Percentiles rank a stretch among this genome's conserved stretches.
Conservation (phyloP, 2,113 vertebrate genomes). For the Prionailurus bengalensis region DNA sequence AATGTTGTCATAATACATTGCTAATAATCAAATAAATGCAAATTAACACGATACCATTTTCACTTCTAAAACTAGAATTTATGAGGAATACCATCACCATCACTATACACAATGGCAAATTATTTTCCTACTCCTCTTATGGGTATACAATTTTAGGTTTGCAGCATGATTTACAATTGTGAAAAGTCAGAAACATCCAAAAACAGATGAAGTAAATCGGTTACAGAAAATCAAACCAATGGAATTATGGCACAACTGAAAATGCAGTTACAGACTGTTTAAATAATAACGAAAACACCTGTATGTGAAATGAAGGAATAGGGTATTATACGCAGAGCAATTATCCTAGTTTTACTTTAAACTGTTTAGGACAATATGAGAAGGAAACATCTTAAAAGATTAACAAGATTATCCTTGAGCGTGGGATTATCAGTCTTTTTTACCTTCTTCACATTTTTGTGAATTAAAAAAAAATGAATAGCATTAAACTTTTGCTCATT, state of each 20-base stretch:
- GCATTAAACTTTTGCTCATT: slow-evolving; percentile 14
- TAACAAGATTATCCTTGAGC: slow-evolving; percentile 4
- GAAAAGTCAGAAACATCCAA: not conserved
- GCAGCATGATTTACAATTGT: not conserved
- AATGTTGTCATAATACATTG: not conserved
- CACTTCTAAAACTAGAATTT: not conserved
- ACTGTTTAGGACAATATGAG: not conserved
- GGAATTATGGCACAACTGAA: not conserved
- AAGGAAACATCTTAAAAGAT: slow-evolving; percentile 57
- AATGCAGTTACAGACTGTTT: not conserved
- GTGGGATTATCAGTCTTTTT: not conserved
- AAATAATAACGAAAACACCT: not conserved
- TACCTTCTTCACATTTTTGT: not conserved
- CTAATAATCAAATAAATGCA: not conserved
- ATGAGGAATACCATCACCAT: not conserved
- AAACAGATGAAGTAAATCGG: not conserved
- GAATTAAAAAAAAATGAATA: slow-evolving; percentile 22
- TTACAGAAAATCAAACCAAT: not conserved
- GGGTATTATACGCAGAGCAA: not conserved
- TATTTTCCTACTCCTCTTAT: slow-evolving; percentile 11
- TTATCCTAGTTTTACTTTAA: slow-evolving; percentile 10
- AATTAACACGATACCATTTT: not conserved
- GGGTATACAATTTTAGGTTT: not conserved
- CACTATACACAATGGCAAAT: not conserved
- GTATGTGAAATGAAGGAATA: not conserved